phyloP scores from a whole-genome alignment of 1,140 invertebrate genomes.

The Penaeus vannamei region DNA sequence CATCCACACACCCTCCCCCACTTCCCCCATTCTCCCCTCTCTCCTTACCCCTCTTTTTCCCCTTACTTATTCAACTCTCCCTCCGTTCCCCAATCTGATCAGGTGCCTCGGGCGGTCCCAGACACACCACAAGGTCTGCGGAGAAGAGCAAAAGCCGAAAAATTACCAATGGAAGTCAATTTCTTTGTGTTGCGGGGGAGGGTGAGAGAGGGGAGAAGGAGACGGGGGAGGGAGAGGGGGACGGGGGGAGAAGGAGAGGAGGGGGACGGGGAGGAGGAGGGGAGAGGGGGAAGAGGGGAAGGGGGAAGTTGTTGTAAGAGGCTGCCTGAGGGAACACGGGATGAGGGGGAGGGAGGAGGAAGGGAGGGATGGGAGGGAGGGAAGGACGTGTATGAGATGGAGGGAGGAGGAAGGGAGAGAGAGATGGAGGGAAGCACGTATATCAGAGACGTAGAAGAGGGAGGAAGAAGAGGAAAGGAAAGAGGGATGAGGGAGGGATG shows the following conservation, averaged over 20 bases:
- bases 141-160: slow-evolving; percentile 41
- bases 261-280: neutral
- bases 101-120: slow-evolving; percentile 31
- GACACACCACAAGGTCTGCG: slow-evolving; percentile 19
- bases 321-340: too few relatives aligned
- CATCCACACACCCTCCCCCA: neutral
- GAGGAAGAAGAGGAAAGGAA: neutral
- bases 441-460: neutral
- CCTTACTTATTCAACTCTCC: neutral
- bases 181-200: slow-evolving; percentile 58
- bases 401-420: neutral
- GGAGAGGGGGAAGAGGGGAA: neutral
- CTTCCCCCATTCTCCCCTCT: neutral
- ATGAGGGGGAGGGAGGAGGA: neutral
- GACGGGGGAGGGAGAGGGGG: neutral
- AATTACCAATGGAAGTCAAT: slow-evolving; percentile 63
- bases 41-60: neutral
- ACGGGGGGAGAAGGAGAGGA: neutral
- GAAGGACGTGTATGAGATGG: slow-evolving; percentile 2
- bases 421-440: neutral
- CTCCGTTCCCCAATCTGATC: slow-evolving; percentile 29
- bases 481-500: neutral
- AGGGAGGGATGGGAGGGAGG: neutral
- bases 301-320: neutral
- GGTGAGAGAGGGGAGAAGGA: slow-evolving; percentile 15